Evolutionary conservation across 2,797 vertebrate genomes (phyloP), one percentile per base, ranked within the genome.

Genomic region (Helostoma temminkii): DNA sequence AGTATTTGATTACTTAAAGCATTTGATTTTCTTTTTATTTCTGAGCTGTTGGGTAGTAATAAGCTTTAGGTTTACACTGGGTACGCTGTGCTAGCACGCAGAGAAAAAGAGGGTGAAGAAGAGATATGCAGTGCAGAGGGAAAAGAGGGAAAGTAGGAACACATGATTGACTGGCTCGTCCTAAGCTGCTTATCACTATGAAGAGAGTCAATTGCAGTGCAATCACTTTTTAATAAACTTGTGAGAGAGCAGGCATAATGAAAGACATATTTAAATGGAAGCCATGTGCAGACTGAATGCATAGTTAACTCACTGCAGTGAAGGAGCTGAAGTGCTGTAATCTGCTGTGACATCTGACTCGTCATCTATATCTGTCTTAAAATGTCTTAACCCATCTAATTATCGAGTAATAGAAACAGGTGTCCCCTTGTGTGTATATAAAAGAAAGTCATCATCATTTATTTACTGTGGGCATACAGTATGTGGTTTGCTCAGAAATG

Each of bases 191-290:
- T 92, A 91, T 91, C 85, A 54, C 48, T 42, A 37, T 61, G 82
- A 85, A 81, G 80, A 86, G 81, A 86, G 80, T 87, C 72, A 74
- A 75, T 87, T 88, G 90, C 80, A 75, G 76, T 18, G 78, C 77
- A 90, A 88, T 90, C 84, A 86, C 83, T 92, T 91, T 91, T 92
- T 89, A 91, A 91, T 87, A 88, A 92, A 91, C 72, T 83, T 82
- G 73, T 71, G 81, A 76, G 61, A 70, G 64, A 73, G 69, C 75
- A 72, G 55, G 69, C 82, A 68, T 84, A 80, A 80, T 89, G 63
- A 86, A 90, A 84, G 54, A 70, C 75, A 73, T 67, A 80, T 91
- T 87, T 72, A 75, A 84, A 85, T 80, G 48, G 77, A 74, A 60
- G 66, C 16, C 62, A 78, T 75, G 66, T 78, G 66, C 50, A 64